phyloP scores from a whole-genome alignment of 2,797 vertebrate species.

The Melopsittacus undulatus region DNA sequence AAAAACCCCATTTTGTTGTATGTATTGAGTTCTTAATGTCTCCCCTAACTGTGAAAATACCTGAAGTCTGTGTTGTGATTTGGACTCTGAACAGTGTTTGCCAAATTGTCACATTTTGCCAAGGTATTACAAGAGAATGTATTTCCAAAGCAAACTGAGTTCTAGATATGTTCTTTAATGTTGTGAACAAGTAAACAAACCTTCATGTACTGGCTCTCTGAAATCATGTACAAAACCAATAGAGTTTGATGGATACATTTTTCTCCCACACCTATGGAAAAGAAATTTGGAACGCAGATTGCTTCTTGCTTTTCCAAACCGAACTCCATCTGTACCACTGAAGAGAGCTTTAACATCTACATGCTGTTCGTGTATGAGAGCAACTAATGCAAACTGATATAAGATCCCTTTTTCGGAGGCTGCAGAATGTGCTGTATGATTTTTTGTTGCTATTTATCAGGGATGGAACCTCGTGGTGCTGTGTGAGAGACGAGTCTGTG shows the following conservation, averaged over 20 bases:
- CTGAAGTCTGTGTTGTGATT: background rate
- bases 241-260: background rate
- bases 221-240: background rate
- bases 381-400: background rate
- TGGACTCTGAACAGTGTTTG: background rate
- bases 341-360: background rate
- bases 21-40: background rate
- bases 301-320: constrained; percentile 27
- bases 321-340: constrained; percentile 40
- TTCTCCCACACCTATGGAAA: constrained; percentile 32
- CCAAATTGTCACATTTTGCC: background rate
- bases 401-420: background rate
- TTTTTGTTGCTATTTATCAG: background rate
- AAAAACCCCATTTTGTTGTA: background rate
- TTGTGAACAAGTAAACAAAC: background rate
- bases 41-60: background rate
- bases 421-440: background rate
- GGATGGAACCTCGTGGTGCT: background rate
- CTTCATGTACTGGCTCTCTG: background rate
- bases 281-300: constrained; percentile 16
- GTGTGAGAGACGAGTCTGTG: background rate
- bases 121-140: background rate
- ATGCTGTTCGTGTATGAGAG: background rate
- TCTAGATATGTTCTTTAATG: background rate
- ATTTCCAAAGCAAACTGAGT: background rate